phyloP scores from a whole-genome alignment of 2,888 invertebrate genomes.

The Luffia ferchaultella region DNA sequence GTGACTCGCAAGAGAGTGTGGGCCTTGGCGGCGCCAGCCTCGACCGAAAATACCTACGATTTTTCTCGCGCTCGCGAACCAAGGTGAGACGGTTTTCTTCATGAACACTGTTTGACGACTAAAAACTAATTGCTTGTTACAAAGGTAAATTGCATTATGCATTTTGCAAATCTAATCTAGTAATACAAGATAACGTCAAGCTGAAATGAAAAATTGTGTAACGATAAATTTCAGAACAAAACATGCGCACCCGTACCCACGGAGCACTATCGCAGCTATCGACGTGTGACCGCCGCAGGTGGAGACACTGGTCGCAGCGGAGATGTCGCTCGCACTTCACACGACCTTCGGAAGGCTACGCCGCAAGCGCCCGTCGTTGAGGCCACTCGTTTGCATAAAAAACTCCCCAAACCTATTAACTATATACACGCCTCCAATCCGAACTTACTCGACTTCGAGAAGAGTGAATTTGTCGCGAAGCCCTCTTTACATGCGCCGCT shows the following conservation, averaged over 20 bases:
- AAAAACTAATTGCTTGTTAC: too few relatives aligned
- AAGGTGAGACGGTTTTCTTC: neutral
- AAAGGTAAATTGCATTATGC: too few relatives aligned
- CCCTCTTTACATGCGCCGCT: constrained; percentile 20
- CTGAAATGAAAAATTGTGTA: too few relatives aligned
- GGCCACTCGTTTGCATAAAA: constrained; percentile 21
- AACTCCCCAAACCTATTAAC: constrained; percentile 59
- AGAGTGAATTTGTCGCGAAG: constrained; percentile 35
- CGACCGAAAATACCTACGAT: constrained; percentile 72
- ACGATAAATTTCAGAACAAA: constrained; percentile 35
- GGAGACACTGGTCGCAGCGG: constrained; percentile 8
- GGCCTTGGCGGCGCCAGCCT: constrained; percentile 65
- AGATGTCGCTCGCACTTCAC: constrained; percentile 15
- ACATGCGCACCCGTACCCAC: constrained; percentile 74
- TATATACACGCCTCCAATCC: constrained; percentile 78
- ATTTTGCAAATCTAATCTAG: too few relatives aligned
- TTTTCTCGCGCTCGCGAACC: constrained; percentile 45
- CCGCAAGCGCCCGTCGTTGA: constrained; percentile 13
- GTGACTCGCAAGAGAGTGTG: constrained; percentile 47
- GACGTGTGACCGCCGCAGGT: constrained; percentile 44
- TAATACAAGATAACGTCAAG: too few relatives aligned
- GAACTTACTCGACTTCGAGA: constrained; percentile 71
- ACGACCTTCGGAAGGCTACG: constrained; percentile 12
- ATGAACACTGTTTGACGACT: too few relatives aligned
- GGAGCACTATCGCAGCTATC: constrained; percentile 79